Evolutionary conservation across 2,797 vertebrate species (phyloP).

Genomic region (Myotis myotis): DNA sequence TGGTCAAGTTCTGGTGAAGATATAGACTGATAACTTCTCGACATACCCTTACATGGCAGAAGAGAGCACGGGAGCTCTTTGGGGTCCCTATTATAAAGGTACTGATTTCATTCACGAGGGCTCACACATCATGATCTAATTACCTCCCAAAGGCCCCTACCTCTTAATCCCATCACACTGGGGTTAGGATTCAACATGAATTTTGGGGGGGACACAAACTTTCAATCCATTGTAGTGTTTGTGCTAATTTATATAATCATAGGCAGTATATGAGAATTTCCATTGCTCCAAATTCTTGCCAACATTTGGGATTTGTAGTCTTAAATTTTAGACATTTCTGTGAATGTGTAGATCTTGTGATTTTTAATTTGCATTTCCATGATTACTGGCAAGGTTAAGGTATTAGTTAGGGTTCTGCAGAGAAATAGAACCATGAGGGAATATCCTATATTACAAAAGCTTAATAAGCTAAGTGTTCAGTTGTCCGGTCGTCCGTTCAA

Average conservation of each 20-base stretch:
- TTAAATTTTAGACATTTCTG: not conserved
- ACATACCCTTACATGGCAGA: not conserved
- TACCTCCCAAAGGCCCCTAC: not conserved
- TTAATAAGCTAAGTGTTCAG: too few relatives aligned
- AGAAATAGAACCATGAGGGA: not conserved
- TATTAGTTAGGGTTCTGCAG: not conserved
- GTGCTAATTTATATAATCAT: not conserved
- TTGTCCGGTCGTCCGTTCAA: too few relatives aligned
- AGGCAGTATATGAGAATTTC: not conserved
- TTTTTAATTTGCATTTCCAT: conserved; percentile 27
- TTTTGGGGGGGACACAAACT: not conserved
- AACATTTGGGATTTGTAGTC: not conserved
- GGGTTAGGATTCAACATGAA: not conserved
- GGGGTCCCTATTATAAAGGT: not conserved
- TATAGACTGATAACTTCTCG: not conserved
- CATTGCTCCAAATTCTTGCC: not conserved
- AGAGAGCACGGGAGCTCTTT: not conserved
- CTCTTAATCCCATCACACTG: not conserved
- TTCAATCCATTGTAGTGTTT: not conserved
- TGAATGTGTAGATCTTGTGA: not conserved
- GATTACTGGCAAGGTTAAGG: not conserved
- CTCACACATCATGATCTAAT: not conserved
- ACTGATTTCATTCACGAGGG: not conserved
- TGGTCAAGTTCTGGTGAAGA: not conserved
- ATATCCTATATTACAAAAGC: not conserved